Evolutionary conservation across 1,140 invertebrate genomes (phyloP).

Genomic region (Drosophila seguyi): DNA sequence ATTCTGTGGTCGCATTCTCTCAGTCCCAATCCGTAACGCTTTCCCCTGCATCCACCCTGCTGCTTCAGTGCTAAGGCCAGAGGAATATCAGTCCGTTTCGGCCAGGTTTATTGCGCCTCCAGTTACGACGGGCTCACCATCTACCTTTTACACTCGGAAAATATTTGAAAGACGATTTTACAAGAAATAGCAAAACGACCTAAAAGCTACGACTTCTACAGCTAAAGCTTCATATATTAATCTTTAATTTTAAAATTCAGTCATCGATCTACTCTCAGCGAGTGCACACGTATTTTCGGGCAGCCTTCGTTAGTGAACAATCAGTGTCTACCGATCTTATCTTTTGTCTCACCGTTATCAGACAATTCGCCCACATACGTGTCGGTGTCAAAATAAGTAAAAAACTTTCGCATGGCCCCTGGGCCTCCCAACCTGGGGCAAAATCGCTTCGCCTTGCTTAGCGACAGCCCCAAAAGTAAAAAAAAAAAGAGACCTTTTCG

Average conservation of each 20-base stretch:
- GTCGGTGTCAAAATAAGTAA: too few species aligned
- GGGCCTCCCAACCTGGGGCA: too few species aligned
- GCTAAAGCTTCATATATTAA: neutral
- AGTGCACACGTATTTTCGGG: too few species aligned
- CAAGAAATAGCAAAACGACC: neutral
- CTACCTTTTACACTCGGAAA: neutral
- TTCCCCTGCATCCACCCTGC: conserved; percentile 7
- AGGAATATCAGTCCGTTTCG: conserved; percentile 18
- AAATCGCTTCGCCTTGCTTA: too few species aligned
- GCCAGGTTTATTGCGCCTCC: conserved; percentile 31
- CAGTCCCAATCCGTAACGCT: conserved; percentile 27
- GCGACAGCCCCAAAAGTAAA: too few species aligned
- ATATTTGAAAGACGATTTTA: neutral
- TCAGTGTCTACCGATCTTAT: too few species aligned
- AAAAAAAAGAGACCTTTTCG: too few species aligned
- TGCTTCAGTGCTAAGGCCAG: conserved; percentile 4
- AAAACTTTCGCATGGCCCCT: too few species aligned
- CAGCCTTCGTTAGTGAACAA: too few species aligned
- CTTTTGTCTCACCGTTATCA: too few species aligned
- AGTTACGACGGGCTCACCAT: neutral
- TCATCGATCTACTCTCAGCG: too few species aligned
- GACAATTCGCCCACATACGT: too few species aligned
- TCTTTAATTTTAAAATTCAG: neutral
- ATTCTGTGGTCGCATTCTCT: conserved; percentile 62
- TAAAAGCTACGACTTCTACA: neutral